Conservation (phyloP, 1,140 invertebrate genomes). For the Bombus terrestris region DNA sequence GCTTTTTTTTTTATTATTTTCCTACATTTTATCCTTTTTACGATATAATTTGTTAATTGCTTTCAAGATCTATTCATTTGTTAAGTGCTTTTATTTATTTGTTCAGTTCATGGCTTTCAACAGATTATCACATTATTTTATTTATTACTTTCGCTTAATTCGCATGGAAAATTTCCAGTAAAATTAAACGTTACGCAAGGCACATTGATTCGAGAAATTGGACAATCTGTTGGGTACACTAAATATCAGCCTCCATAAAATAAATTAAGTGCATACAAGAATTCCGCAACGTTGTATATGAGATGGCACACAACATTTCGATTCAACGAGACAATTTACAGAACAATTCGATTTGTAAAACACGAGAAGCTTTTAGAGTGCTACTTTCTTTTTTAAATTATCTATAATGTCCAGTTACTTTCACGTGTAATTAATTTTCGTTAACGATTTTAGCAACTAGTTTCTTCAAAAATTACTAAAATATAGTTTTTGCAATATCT, state of each 20-base stretch:
- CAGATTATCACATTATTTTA: neutral
- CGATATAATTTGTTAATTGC: neutral
- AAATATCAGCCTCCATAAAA: neutral
- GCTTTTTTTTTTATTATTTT: too few species aligned
- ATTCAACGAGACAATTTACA: neutral
- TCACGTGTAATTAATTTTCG: too few species aligned
- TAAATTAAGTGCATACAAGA: neutral
- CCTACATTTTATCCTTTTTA: neutral
- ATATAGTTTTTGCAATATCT: too few species aligned
- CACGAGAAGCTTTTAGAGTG: too few species aligned
- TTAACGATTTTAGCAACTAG: too few species aligned
- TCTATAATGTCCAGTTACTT: too few species aligned
- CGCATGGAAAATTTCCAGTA: neutral
- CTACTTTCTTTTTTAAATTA: too few species aligned
- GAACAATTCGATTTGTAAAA: too few species aligned
- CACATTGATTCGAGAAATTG: neutral
- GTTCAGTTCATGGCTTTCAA: neutral
- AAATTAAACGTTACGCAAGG: neutral
- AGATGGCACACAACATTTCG: neutral
- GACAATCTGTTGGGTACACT: neutral
- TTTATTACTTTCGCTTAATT: neutral
- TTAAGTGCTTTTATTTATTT: neutral
- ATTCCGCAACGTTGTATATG: neutral
- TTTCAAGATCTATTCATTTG: neutral
- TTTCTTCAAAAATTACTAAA: too few species aligned